Percentiles rank a stretch among this genome's conserved stretches.
phyloP scores from a whole-genome alignment of 1,140 invertebrate species.

The Pseudomyrmex cubaensis region DNA sequence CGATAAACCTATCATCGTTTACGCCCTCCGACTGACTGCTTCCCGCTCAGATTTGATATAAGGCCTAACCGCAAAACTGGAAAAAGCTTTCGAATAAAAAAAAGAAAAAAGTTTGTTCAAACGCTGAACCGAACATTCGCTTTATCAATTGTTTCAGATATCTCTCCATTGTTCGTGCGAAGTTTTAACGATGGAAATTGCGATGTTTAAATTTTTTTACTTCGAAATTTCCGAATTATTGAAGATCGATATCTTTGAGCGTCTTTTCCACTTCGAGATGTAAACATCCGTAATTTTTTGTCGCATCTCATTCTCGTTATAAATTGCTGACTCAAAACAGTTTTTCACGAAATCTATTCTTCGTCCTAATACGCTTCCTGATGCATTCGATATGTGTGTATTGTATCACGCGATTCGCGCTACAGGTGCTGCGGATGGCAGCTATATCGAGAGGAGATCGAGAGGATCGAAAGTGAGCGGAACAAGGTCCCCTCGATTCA shows the following conservation, averaged over 20 bases:
- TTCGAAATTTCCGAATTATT: too few relatives aligned
- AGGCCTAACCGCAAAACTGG: slow-evolving; percentile 48
- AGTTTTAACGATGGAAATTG: too few relatives aligned
- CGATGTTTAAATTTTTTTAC: too few relatives aligned
- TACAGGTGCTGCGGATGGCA: slow-evolving; percentile 65
- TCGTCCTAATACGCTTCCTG: background rate
- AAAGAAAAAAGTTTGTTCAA: background rate
- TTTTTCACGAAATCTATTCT: background rate
- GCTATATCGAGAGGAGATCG: slow-evolving; percentile 59
- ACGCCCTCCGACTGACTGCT: slow-evolving; percentile 77
- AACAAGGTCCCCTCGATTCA: slow-evolving; percentile 68
- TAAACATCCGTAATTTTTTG: too few relatives aligned
- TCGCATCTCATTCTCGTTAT: too few relatives aligned
- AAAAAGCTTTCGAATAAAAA: background rate
- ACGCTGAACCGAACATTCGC: slow-evolving; percentile 6
- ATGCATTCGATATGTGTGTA: slow-evolving; percentile 29
- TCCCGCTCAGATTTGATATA: slow-evolving; percentile 75
- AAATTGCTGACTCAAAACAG: too few relatives aligned
- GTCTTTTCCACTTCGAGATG: too few relatives aligned
- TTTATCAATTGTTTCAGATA: background rate
- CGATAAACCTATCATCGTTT: slow-evolving; percentile 78
- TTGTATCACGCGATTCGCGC: slow-evolving; percentile 57
- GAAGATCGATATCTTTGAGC: too few relatives aligned
- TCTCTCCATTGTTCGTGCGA: background rate
- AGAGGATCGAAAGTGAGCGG: slow-evolving; percentile 68